Base-by-base conservation (phyloP, 2,888 invertebrate species). In the Melanophora roralis region DNA sequence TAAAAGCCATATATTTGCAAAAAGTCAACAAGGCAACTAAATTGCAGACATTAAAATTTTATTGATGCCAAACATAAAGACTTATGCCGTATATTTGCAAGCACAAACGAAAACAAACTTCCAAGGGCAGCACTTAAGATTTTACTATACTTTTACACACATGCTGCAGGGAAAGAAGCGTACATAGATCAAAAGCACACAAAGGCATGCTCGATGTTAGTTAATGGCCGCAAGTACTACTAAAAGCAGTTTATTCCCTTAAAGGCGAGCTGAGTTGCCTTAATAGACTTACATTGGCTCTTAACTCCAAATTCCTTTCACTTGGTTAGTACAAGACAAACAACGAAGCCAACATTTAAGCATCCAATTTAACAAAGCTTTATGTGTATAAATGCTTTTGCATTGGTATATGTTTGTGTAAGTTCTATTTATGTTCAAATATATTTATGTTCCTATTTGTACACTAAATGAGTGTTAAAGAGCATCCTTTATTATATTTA, bases 11-110 rank as follows among this genome's bases (percentile, higher is more conserved):
- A 49, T 51, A 64, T 77, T 36, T 43, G 64, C 53, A 38, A 21
- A 51, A 77, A 77, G 67, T 64, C 73, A 68, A 68, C 43, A 73
- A 73, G 64, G n/a, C 73, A 78, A 53, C 53, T 59, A 73, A 77
- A 59, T 16, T 59, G 67, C 53, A 67, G 67, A 49, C 67, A 75
- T 72, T 75, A 71, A 71, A 71, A 55, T 72, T 75, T 75, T 67
- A 67, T 55, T 79, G 71, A 67, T 60, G 64, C 53, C 19, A 11
- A 71, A 55, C 40, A 16, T 27, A 59, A 60, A 60, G 55, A 68
- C 49, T 51, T 16, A 21, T 38, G 19, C 32, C 21, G 16, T 19
- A 32, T 11, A 2, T n/a, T 16, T 43, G 16, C 36, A 47, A 38
- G 16, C 27, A 40, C 60, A 62, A 45, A 23, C 23, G 16, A 45